Percentiles rank a stretch among this genome's conserved stretches.
Evolutionary conservation across 2,113 vertebrate species (phyloP).

Genomic region (Eolophus roseicapilla): DNA sequence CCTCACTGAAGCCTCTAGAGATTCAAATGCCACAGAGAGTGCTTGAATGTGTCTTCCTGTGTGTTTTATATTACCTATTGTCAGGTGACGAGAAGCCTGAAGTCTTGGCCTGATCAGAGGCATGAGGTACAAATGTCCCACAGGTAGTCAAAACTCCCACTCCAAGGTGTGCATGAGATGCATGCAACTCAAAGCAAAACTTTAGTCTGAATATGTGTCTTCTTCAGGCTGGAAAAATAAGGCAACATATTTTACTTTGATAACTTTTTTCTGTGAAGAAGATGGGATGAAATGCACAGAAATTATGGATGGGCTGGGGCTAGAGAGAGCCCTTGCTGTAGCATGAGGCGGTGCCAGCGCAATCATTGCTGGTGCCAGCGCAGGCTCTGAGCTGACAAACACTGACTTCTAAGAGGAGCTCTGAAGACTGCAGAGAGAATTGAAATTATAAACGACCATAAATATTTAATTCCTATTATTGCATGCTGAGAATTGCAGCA

Average conservation of each 20-base stretch:
- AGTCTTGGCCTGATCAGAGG: neutral
- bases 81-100: neutral
- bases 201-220: neutral
- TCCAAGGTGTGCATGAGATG: neutral
- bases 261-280: neutral
- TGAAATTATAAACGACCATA: conserved; percentile 13
- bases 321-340: neutral
- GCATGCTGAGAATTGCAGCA: conserved; percentile 25
- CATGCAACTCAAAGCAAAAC: neutral
- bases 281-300: neutral
- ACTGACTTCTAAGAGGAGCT: neutral
- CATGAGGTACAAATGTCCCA: neutral
- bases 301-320: conserved; percentile 16
- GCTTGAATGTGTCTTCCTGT: rapidly evolving
- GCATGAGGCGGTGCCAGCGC: neutral
- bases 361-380: neutral
- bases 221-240: neutral
- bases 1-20: neutral
- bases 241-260: neutral
- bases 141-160: neutral
- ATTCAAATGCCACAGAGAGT: neutral
- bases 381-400: neutral
- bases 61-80: neutral
- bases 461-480: conserved; percentile 54
- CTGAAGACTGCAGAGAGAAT: conserved; percentile 2